Evolutionary conservation across 2,888 invertebrate species (phyloP), one percentile per base, ranked within the genome.

Genomic region (Linyphia triangularis): DNA sequence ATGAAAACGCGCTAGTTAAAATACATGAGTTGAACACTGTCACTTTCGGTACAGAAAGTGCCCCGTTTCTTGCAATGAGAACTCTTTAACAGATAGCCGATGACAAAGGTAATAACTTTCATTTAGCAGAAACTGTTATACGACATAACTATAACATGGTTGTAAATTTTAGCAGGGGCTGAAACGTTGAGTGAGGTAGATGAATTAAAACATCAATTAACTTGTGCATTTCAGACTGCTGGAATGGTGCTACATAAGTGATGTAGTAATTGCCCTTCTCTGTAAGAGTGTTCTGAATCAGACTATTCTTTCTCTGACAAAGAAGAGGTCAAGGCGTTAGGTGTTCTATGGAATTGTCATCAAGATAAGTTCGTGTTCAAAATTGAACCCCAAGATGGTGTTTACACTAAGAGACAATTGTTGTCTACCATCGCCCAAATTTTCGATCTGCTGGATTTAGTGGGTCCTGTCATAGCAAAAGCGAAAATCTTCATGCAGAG

Each of bases 401-500:
- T 22, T 16, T 9, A 24, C 57, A 77, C 24, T 6, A 81, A 81
- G 28, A 22, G 70, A 59, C 6, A 2, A 5, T 37, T 81, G 1
- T 30, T 81, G 7, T 57, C 70, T 0, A 70, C 69, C 5, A 70
- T 59, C 4, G 61, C 59, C 13, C 30, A 24, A 33, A 3, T 70
- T 19, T 70, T 61, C 28, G 40, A 81, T 19, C 70, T 37, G 3
- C 37, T 77, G 6, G 59, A 61, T 1, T 13, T 77, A 30, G 4
- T 63, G 5, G 59, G 77, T 5, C 77, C 61, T 16, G 33, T 70
- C 4, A n/a, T 59, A 2, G 6, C 59, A 19, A 57, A 13, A n/a
- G 81, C 37, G 24, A 81, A 81, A 28, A 81, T 70, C 2, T 70
- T 81, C 30, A 22, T 59, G 33, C 59, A 37, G 37, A 70, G 1